A percentile compares a stretch with the other conserved stretches of the same genome.
phyloP scores from a whole-genome alignment of 1,140 invertebrate genomes.

The Diuraphis noxia region DNA sequence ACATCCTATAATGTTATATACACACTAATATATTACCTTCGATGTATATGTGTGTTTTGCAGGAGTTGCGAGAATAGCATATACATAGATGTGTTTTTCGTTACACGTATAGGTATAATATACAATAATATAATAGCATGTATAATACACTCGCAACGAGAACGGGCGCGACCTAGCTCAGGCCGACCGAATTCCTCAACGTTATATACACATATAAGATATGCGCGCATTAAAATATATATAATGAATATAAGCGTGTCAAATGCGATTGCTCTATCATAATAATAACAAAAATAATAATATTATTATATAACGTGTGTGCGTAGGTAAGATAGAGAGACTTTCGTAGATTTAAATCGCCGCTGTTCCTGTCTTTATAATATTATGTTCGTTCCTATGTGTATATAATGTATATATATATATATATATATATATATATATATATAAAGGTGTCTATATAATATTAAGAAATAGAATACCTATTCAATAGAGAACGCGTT shows the following conservation, averaged over 20 bases:
- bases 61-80: not conserved
- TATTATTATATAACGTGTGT: not conserved
- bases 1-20: not conserved
- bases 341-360: not conserved
- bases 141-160: not conserved
- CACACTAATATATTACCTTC: not conserved
- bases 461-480: not conserved
- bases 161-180: not conserved
- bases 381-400: not conserved
- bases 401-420: too few species aligned
- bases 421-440: too few species aligned
- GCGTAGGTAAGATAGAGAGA: not conserved
- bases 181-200: not conserved
- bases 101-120: not conserved
- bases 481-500: not conserved
- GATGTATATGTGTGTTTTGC: not conserved
- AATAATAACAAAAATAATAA: not conserved
- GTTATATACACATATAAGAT: not conserved
- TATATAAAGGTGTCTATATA: not conserved
- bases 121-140: not conserved
- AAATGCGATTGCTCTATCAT: slow-evolving; percentile 1
- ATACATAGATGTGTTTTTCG: not conserved
- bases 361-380: not conserved
- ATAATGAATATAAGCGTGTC: not conserved
- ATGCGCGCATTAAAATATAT: not conserved